Base-by-base conservation (phyloP, 2,113 vertebrate species). In the Bos javanicus region DNA sequence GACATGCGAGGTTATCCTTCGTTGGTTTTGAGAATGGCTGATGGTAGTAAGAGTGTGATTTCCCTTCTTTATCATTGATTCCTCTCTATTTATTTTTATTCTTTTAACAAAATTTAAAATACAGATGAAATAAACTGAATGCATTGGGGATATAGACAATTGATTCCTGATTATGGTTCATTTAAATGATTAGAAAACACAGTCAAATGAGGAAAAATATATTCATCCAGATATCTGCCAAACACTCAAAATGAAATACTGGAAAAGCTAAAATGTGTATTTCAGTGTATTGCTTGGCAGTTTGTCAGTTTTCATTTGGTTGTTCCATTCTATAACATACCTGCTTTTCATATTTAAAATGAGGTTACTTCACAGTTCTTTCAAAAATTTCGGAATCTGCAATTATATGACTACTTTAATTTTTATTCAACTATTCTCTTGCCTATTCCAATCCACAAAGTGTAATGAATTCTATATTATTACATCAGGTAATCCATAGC, bases 101-200 rank as follows among this genome's bases (percentile, higher is more conserved):
- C 3, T 96, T 82, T 48, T 23, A 23, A 33, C 7, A 16, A 85
- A 90, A 30, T 39, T 81, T 82, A 36, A 92, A 64, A 87, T 85
- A 80, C 14, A 91, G 6, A 83, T 91, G 71, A 71, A 67, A 67
- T 59, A 88, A 89, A 86, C 7, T 13, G n/a, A 95, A 95, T 82
- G 14, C 19, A 17, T 57, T 50, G 26, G 28, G 2, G 33, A 86
- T 76, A 91, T 30, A 91, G 46, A 67, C 3, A 87, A 87, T 39
- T 83, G 78, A 93, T 90, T 95, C 9, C 60, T 95, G 92, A 78
- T 81, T 80, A 82, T 88, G 2, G 10, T 91, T 46, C 33, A 84
- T 93, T 96, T 96, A 67, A 39, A 82, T 90, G n/a, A 74, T 91
- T 26, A 92, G 54, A 91, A 96, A 94, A 88, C 30, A 89, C 33